Base-by-base conservation (phyloP, 2,113 vertebrate species). In the Austrofundulus limnaeus region DNA sequence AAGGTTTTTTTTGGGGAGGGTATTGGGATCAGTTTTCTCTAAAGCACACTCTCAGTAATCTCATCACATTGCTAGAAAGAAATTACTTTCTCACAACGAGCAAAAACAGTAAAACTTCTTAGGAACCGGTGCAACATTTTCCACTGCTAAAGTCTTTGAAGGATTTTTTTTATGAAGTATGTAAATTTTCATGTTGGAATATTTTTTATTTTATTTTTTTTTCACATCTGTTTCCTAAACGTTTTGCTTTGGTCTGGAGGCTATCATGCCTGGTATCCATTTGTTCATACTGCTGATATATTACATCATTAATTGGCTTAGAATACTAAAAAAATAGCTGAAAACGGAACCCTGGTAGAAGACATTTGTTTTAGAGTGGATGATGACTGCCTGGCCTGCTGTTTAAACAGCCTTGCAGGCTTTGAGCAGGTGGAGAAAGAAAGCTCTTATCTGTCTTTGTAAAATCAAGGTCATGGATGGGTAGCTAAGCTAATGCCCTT, bases 391-490 rank as follows among this genome's bases (percentile, higher is more conserved):
- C 61, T 39, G 64, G 78, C 78, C 84, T 61, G 78, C 84, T 86
- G 86, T 87, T 85, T 72, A 86, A 87, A 86, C 80, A 82, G 68
- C 78, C 75, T 76, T 16, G 63, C 75, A 78, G 71, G 81, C 84
- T 85, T 70, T 76, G 81, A 72, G 79, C 85, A 84, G 87, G 87
- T 87, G 84, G 80, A 82, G 70, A 73, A 81, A 85, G 83, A 82
- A 81, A 71, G 73, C 85, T 71, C 75, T 85, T 87, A 89, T 91
- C 86, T 54, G 51, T 87, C 83, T 82, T 84, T 81, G 77, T 82
- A 74, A 89, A 89, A 85, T 86, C 82, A 83, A 87, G 89, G 85
- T 91, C 87, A 89, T 64, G 86, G 84, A 82, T 86, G 88, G 85
- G 72, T 82, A 85, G 85, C 87, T 85, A 66, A 77, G 81, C 87